Evolutionary conservation across 30 jellyfish, hydroid and myxozoan species (phyloP), one percentile per base, ranked within the genome.

Genomic region (Mastigias papua): DNA sequence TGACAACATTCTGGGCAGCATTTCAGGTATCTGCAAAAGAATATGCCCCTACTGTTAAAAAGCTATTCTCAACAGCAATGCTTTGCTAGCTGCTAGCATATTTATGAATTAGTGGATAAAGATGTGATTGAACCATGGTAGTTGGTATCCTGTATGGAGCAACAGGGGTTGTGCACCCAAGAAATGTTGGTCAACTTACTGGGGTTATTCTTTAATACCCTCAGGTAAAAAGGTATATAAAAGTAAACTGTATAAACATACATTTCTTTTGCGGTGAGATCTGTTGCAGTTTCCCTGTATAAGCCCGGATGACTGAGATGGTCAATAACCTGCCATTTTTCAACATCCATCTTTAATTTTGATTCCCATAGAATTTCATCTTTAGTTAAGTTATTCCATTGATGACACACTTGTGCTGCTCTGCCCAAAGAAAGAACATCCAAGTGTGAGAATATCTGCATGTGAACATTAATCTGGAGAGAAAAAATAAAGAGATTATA

Each of bases 1-100:
- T 82, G 78, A 21, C 89, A 65, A 67, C 96, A 84, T 54, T 89
- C 99, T 5, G 99, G 99, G 81, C 99, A 95, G 81, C 99, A 95
- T 19, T 86, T 64, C 31, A 90, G 73, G 57, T 95, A 95, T 37
- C 99, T 95, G 29, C 23, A 93, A 88, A 31, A 49, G 67, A 54
- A 46, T 46, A n/a, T n/a, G n/a, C n/a, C n/a, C n/a, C n/a, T n/a
- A n/a, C n/a, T 69, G 61, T 17, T 26, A 54, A 16, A 58, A 69
- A 5, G 80, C 50, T 5, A 23, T 19, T 28, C 27, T n/a, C n/a
- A n/a, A n/a, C n/a, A n/a, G n/a, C n/a, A n/a, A n/a, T n/a, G n/a
- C n/a, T n/a, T n/a, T n/a, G n/a, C n/a, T n/a, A n/a, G n/a, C n/a
- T n/a, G n/a, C n/a, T n/a, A n/a, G n/a, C n/a, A n/a, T n/a, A n/a